phyloP scores from a whole-genome alignment of 1,140 invertebrate genomes.

The Ceratitis capitata region DNA sequence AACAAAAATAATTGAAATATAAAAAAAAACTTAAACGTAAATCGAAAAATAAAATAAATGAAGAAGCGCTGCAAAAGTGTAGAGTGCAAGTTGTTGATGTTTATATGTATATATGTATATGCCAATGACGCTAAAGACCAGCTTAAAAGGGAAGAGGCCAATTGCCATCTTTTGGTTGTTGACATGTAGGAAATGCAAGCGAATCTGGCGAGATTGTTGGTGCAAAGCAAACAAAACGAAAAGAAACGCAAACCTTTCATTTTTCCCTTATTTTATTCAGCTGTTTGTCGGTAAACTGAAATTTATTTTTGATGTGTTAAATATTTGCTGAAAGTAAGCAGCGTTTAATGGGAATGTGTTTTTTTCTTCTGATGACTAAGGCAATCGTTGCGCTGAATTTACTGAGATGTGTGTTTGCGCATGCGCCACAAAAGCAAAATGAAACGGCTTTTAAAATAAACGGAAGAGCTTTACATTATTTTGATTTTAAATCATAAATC shows the following conservation, averaged over 20 bases:
- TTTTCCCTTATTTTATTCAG: not conserved
- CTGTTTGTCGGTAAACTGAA: not conserved
- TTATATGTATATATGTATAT: too few species aligned
- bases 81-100: not conserved
- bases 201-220: not conserved
- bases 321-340: not conserved
- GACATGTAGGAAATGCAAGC: constrained; percentile 14
- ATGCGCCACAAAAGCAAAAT: not conserved
- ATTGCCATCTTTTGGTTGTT: constrained; percentile 24
- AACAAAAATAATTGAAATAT: not conserved
- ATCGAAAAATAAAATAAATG: not conserved
- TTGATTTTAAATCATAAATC: too few species aligned
- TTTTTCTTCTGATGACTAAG: not conserved
- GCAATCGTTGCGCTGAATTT: not conserved
- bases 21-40: not conserved
- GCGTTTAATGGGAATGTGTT: not conserved
- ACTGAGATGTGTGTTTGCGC: not conserved
- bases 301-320: not conserved
- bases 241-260: not conserved
- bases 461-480: too few species aligned
- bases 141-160: constrained; percentile 4
- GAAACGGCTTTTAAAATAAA: not conserved
- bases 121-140: not conserved
- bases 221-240: not conserved
- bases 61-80: constrained; percentile 16